Conservation (phyloP, 2,797 vertebrate genomes). For the Melanotaenia trifasciata region DNA sequence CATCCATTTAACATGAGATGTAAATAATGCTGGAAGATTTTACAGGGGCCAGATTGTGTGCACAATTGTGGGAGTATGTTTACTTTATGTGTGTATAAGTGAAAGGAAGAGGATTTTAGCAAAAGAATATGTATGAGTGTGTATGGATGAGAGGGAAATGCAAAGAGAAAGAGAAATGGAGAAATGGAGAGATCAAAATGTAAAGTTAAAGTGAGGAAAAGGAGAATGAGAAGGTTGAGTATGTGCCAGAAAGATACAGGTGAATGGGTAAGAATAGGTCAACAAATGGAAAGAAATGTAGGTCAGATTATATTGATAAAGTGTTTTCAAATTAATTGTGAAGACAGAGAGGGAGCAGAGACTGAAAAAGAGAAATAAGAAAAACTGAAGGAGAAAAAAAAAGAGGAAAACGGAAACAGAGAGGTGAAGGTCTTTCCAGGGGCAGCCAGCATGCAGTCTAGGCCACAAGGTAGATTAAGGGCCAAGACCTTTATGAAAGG, state of each 20-base stretch:
- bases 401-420: slow-evolving; percentile 12
- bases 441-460: slow-evolving; percentile 78
- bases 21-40: slow-evolving; percentile 54
- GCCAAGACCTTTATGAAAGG: slow-evolving; percentile 78
- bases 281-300: slow-evolving; percentile 18
- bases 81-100: slow-evolving; percentile 15
- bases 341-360: slow-evolving; percentile 42
- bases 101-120: slow-evolving; percentile 31
- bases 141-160: slow-evolving; percentile 6
- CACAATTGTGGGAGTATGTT: slow-evolving; percentile 14
- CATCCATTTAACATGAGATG: slow-evolving; percentile 70
- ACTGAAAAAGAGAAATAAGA: slow-evolving; percentile 10
- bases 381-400: slow-evolving; percentile 16
- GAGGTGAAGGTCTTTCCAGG: slow-evolving; percentile 78
- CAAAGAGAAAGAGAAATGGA: slow-evolving; percentile 1
- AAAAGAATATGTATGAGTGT: slow-evolving; percentile 48
- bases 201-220: not conserved
- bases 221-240: not conserved
- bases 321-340: slow-evolving; percentile 47
- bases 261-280: slow-evolving; percentile 21
- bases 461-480: slow-evolving; percentile 68
- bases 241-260: not conserved
- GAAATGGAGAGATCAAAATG: slow-evolving; percentile 36
- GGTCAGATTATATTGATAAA: slow-evolving; percentile 26
- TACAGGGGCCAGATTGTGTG: slow-evolving; percentile 34